Evolutionary conservation across 1,140 invertebrate species (phyloP).

Genomic region (Cecropterus lyciades): DNA sequence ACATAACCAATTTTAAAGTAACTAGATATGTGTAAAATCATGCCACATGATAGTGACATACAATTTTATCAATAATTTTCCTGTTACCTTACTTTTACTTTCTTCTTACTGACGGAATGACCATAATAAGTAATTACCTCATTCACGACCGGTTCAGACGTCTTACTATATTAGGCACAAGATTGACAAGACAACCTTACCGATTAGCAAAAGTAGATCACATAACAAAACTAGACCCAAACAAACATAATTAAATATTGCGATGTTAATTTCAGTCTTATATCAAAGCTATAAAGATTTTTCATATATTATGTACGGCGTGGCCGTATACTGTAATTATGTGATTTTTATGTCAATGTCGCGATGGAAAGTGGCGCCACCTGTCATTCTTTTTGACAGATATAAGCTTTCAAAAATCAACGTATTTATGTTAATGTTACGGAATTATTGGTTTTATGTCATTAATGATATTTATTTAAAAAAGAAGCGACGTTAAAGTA

Average conservation of each 20-base stretch:
- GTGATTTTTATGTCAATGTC: conserved; percentile 41
- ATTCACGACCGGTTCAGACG: neutral
- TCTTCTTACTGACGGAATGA: neutral
- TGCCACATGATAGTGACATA: too few relatives aligned
- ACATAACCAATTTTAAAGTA: too few relatives aligned
- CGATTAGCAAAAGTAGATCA: conserved; percentile 27
- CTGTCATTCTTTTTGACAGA: conserved; percentile 30
- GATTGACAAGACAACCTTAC: conserved; percentile 8
- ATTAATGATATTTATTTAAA: conserved; percentile 23
- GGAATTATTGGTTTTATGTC: conserved; percentile 10
- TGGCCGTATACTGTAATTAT: conserved; percentile 23
- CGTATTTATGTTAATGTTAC: conserved; percentile 1
- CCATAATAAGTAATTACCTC: conserved; percentile 17
- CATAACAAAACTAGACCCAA: conserved; percentile 21
- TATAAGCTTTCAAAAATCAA: neutral
- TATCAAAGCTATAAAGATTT: neutral
- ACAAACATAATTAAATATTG: neutral
- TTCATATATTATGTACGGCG: neutral
- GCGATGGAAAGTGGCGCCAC: conserved; percentile 28
- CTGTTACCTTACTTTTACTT: conserved; percentile 18
- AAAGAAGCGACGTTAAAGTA: conserved; percentile 8
- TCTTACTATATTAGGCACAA: conserved; percentile 7
- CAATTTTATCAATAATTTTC: conserved; percentile 9
- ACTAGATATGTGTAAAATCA: too few relatives aligned
- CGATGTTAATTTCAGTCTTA: conserved; percentile 1